These are phyloP conservation scores for Istiophorus platypterus DNA, from an alignment of 2,113 vertebrate genomes.

Conservation along the genomic window DNA sequence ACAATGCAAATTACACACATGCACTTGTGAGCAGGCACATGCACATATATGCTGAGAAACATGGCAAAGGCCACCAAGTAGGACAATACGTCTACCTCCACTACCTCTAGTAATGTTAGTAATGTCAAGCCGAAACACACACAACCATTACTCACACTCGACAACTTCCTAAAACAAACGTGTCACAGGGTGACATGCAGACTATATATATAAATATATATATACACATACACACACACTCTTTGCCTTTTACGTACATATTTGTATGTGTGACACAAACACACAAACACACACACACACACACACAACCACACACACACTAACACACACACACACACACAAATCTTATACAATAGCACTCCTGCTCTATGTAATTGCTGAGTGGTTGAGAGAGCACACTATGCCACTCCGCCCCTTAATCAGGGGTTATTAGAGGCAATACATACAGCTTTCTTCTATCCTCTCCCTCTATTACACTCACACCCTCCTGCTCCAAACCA, in stretches of 20 bases:
- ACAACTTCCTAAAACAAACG: slow-evolving; percentile 69
- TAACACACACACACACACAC: slow-evolving; percentile 25
- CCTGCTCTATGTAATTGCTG: slow-evolving; percentile 75
- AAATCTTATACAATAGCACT: slow-evolving; percentile 68
- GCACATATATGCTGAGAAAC: slow-evolving; percentile 12
- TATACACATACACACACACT: slow-evolving; percentile 4
- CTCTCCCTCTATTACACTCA: slow-evolving; percentile 56
- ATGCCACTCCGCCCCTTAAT: slow-evolving; percentile 79
- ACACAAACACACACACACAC: slow-evolving; percentile 16
- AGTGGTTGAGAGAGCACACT: slow-evolving; percentile 74
- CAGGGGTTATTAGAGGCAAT: slow-evolving; percentile 81
- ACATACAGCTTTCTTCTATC: slow-evolving; percentile 61
- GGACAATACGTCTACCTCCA: no score
- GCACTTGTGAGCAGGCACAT: not conserved
- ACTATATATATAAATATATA: slow-evolving; percentile 40
- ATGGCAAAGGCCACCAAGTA: not conserved
- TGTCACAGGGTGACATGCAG: slow-evolving; percentile 37
- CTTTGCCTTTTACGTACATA: slow-evolving; percentile 24
- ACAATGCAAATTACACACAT: not conserved
- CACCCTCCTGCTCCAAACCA: slow-evolving; percentile 39
- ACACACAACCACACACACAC: slow-evolving; percentile 47
- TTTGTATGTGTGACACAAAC: slow-evolving; percentile 13
- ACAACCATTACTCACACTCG: slow-evolving; percentile 33
- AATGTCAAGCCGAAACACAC: slow-evolving; percentile 49
- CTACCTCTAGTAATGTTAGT: no score